phyloP scores from a whole-genome alignment of 2,113 vertebrate genomes.

The Phyllopteryx taeniolatus region DNA sequence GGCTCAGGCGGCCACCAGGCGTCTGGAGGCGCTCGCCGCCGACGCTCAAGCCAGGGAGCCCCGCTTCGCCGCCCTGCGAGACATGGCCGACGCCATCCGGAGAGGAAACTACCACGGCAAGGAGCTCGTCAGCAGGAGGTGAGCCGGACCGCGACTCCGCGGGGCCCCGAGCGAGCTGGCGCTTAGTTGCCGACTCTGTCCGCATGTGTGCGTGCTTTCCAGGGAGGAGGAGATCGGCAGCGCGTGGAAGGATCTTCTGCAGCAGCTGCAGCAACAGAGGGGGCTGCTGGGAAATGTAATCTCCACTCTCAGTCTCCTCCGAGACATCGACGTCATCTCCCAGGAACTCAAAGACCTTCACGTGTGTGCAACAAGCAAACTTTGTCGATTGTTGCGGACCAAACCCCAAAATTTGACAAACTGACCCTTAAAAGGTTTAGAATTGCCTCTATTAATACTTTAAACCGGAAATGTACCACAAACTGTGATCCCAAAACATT shows the following conservation, averaged over 20 bases:
- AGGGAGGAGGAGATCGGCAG: conserved; percentile 66
- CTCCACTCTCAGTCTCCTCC: conserved; percentile 73
- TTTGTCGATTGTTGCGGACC: too few species aligned
- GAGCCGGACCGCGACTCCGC: conserved; percentile 19
- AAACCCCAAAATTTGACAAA: too few species aligned
- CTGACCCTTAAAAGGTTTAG: too few species aligned
- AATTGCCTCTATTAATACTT: too few species aligned
- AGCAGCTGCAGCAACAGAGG: conserved; percentile 72
- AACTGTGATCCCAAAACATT: too few species aligned
- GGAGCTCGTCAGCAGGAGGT: conserved; percentile 73
- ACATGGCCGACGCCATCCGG: conserved; percentile 76
- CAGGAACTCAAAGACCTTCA: conserved; percentile 81
- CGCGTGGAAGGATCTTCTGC: conserved; percentile 78
- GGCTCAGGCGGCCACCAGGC: conserved; percentile 73
- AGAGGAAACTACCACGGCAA: conserved; percentile 82
- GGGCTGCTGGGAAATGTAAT: conserved; percentile 56
- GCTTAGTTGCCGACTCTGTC: too few species aligned
- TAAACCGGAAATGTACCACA: too few species aligned
- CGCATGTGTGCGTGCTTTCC: conserved; percentile 4
- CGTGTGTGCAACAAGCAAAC: conserved; percentile 55
- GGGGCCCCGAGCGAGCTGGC: too few species aligned
- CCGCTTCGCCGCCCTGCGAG: conserved; percentile 76
- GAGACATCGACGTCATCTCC: conserved; percentile 73
- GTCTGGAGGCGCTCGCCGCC: conserved; percentile 80
- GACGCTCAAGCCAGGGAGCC: conserved; percentile 80